These are phyloP conservation scores for Microctonus brassicae DNA, from an alignment of 2,888 invertebrate genomes.

Conservation along the genomic window DNA sequence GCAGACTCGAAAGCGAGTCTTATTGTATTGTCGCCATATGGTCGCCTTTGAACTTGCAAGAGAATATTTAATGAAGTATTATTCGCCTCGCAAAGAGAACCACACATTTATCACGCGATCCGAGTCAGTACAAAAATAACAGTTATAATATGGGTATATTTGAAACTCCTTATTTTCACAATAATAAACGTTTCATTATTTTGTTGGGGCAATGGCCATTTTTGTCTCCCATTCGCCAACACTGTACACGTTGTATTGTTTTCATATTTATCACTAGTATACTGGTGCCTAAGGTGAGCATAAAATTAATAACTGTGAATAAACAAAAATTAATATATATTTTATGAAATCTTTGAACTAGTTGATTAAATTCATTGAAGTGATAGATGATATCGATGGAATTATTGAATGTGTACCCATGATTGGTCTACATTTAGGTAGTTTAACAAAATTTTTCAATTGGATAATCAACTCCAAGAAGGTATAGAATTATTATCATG, in stretches of 20 bases:
- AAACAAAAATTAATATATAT: neutral
- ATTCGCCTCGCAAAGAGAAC: neutral
- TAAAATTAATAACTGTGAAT: neutral
- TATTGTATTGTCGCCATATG: neutral
- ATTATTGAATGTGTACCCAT: slow-evolving; percentile 38
- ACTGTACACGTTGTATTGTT: neutral
- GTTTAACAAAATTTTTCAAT: slow-evolving; percentile 28
- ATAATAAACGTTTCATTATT: slow-evolving; percentile 4
- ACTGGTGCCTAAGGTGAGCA: slow-evolving; percentile 19
- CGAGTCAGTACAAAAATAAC: neutral
- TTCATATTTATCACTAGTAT: slow-evolving; percentile 16
- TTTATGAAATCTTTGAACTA: neutral
- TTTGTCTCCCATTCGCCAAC: neutral
- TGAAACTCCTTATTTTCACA: neutral
- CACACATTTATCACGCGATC: neutral
- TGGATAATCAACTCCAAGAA: slow-evolving; percentile 35
- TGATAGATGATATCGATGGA: slow-evolving; percentile 37
- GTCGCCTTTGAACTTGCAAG: neutral
- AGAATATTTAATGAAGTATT: neutral
- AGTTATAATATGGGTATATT: neutral
- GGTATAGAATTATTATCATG: slow-evolving; percentile 20
- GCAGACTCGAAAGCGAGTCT: no score
- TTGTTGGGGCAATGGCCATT: slow-evolving; percentile 24
- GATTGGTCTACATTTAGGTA: slow-evolving; percentile 23
- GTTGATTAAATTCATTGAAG: slow-evolving; percentile 37